These are phyloP conservation scores for Drosophila gaucha DNA, from an alignment of 2,888 invertebrate species.

Conservation along the genomic window DNA sequence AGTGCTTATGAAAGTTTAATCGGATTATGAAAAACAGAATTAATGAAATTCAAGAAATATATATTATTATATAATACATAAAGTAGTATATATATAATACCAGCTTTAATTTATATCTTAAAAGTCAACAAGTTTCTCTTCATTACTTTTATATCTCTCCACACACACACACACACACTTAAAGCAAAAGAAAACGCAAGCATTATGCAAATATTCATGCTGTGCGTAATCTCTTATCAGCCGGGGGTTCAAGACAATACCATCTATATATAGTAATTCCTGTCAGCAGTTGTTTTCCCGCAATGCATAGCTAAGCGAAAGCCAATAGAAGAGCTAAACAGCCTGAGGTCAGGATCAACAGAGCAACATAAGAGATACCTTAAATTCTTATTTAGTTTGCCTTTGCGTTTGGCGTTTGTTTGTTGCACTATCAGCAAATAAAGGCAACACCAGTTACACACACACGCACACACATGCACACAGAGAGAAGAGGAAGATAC, in stretches of 20 bases:
- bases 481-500: not conserved
- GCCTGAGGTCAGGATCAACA: constrained; percentile 31
- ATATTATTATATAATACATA: not conserved
- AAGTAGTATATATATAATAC: not conserved
- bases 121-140: constrained; percentile 12
- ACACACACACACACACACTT: constrained; percentile 8
- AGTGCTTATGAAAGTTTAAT: too few relatives aligned
- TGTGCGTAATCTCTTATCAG: constrained; percentile 32
- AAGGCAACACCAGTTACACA: constrained; percentile 40
- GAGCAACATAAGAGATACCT: constrained; percentile 14
- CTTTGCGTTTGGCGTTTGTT: constrained; percentile 34
- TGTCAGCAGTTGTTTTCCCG: not conserved
- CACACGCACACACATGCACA: constrained; percentile 2
- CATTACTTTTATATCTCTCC: constrained; percentile 14
- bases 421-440: constrained; percentile 61
- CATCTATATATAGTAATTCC: not conserved
- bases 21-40: too few relatives aligned
- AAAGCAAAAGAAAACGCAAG: constrained; percentile 19
- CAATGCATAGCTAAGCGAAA: constrained; percentile 30
- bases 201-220: constrained; percentile 43
- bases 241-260: constrained; percentile 16
- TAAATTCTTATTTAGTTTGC: constrained; percentile 28
- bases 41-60: not conserved
- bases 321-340: constrained; percentile 46
- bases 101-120: not conserved